phyloP scores from a whole-genome alignment of 2,888 invertebrate species.

The Glyphotaelius pellucidus region DNA sequence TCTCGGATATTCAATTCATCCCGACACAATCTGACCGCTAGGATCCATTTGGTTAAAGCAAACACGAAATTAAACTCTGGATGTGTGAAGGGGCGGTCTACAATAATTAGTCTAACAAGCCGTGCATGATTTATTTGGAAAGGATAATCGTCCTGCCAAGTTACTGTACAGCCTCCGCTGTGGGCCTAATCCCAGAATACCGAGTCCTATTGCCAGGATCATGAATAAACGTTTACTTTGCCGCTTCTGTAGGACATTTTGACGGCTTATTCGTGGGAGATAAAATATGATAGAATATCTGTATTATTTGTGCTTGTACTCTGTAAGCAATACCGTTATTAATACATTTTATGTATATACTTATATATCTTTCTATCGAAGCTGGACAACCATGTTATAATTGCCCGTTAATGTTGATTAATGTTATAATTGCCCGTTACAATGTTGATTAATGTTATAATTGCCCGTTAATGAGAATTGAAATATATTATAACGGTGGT shows the following conservation, averaged over 20 bases:
- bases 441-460: background rate
- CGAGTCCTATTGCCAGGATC: conserved; percentile 51
- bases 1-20: background rate
- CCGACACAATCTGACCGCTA: conserved; percentile 10
- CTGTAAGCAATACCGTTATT: background rate
- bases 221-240: conserved; percentile 29
- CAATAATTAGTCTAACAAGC: conserved; percentile 62
- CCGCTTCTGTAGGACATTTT: conserved; percentile 6
- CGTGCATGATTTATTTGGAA: conserved; percentile 66
- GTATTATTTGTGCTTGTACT: background rate
- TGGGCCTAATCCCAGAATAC: conserved; percentile 53
- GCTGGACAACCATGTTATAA: background rate
- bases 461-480: background rate
- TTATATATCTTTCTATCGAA: background rate
- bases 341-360: background rate
- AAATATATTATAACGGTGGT: background rate
- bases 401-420: background rate
- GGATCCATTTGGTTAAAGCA: conserved; percentile 31
- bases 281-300: background rate
- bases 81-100: conserved; percentile 49
- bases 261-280: conserved; percentile 16
- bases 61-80: conserved; percentile 20
- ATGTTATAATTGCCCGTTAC: background rate
- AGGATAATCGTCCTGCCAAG: conserved; percentile 63
- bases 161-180: conserved; percentile 44